Evolutionary conservation across 2,113 vertebrate species (phyloP), one percentile per base, ranked within the genome.

Genomic region (Halichoerus grypus): DNA sequence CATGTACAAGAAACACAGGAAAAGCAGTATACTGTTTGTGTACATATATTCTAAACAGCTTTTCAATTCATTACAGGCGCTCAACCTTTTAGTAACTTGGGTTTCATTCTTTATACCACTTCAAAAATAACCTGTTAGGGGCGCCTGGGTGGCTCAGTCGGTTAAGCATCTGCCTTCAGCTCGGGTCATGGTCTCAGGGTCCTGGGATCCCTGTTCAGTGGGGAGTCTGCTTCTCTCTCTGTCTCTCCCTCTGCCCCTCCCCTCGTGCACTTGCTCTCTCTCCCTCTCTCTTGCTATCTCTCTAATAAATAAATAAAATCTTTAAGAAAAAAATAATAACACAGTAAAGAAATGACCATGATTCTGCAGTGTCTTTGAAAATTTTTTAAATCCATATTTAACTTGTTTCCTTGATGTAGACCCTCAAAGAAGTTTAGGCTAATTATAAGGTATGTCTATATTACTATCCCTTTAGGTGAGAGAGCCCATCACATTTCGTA

Each of bases 1-100:
- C n/a, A 81, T 51, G 49, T 65, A 59, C 42, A 94, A 94, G 51
- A 90, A 89, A 86, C 39, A 49, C 7, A 91, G 65, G 71, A 85
- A 92, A 85, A 92, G 15, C 14, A 63, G 21, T 42, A 33, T 53
- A 55, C 6, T 28, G 5, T 87, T 69, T n/a, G 16, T 19, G 67
- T 0, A n/a, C 22, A 87, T 28, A n/a, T 31, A 84, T 71, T 67
- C 12, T 69, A 19, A 76, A 77, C 83, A 76, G 21, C 33, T 69
- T 59, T 57, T 22, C 36, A 61, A 16, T 53, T 65, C 39, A 63
- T 59, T 77, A 51, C 19, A 51, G 42, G 22, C 59, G 33, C 5
- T 33, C 79, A 71, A 74, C 9, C 5, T 53, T 67, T 94, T 36
- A 92, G 28, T 33, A 89, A 49, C 26, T 79, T 89, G 57, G n/a